phyloP scores from a whole-genome alignment of 1,140 invertebrate genomes.

The Pissodes strobi region DNA sequence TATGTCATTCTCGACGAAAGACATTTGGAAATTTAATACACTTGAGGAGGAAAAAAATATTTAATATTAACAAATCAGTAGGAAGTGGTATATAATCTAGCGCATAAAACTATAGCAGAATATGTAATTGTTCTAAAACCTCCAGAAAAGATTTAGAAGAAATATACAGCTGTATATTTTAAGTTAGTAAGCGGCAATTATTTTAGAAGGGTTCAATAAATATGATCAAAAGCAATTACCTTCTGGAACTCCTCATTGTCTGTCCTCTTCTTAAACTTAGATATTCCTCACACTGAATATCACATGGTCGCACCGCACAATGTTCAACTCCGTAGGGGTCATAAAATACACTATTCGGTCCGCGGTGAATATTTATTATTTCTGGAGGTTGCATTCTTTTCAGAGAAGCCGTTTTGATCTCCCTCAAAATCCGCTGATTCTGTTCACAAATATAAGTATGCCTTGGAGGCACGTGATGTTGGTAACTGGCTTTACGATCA shows the following conservation, averaged over 20 bases:
- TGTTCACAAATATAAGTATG: constrained; percentile 47
- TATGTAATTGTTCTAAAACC: too few species aligned
- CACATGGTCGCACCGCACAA: constrained; percentile 36
- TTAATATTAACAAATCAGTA: too few species aligned
- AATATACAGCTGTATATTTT: too few species aligned
- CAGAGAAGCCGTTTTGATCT: constrained; percentile 39
- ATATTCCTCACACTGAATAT: constrained; percentile 49
- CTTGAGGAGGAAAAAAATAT: too few species aligned
- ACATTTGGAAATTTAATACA: too few species aligned
- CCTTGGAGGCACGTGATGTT: constrained; percentile 30
- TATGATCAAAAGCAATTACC: too few species aligned
- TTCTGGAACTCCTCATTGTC: constrained; percentile 35
- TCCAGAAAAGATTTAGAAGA: too few species aligned
- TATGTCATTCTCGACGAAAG: too few species aligned
- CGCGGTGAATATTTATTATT: constrained; percentile 53
- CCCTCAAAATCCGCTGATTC: constrained; percentile 41
- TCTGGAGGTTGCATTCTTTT: constrained; percentile 51
- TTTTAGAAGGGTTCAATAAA: too few species aligned
- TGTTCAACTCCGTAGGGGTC: constrained; percentile 46
- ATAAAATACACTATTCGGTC: constrained; percentile 43
- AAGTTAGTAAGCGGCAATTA: too few species aligned
- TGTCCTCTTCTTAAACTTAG: constrained; percentile 44
- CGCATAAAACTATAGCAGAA: too few species aligned
- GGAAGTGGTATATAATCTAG: too few species aligned
- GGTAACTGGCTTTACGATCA: constrained; percentile 42